A percentile compares a stretch with the other conserved stretches of the same genome.
Evolutionary conservation across 2,888 invertebrate genomes (phyloP).

Genomic region (Mesopsocus fuscifrons): DNA sequence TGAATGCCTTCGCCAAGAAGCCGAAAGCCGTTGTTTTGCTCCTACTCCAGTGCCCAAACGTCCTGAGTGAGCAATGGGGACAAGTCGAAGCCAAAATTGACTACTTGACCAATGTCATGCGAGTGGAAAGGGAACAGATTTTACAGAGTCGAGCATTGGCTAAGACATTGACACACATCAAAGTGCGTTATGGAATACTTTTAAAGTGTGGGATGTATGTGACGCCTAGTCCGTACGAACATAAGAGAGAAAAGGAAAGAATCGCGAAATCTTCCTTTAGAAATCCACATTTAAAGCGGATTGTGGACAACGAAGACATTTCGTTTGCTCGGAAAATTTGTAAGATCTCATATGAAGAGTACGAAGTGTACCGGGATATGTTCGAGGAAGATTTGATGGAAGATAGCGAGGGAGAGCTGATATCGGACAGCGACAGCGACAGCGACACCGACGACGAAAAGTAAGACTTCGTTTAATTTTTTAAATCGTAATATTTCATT

Average conservation of each 20-base stretch:
- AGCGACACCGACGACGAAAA: no score
- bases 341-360: neutral
- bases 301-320: neutral
- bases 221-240: neutral
- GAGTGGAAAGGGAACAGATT: neutral
- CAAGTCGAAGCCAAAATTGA: neutral
- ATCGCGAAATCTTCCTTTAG: neutral
- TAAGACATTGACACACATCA: neutral
- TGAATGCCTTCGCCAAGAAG: neutral
- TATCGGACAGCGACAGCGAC: no score
- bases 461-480: no score
- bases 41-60: neutral
- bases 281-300: neutral
- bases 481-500: no score
- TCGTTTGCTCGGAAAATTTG: neutral
- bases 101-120: neutral
- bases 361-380: neutral
- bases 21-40: neutral
- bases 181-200: neutral
- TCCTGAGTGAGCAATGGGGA: neutral
- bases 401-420: no score
- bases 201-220: neutral
- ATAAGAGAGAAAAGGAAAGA: neutral
- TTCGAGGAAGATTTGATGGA: neutral
- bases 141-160: neutral